These are phyloP conservation scores for Aelia acuminata DNA, from an alignment of 2,888 invertebrate species.

Conservation along the genomic window DNA sequence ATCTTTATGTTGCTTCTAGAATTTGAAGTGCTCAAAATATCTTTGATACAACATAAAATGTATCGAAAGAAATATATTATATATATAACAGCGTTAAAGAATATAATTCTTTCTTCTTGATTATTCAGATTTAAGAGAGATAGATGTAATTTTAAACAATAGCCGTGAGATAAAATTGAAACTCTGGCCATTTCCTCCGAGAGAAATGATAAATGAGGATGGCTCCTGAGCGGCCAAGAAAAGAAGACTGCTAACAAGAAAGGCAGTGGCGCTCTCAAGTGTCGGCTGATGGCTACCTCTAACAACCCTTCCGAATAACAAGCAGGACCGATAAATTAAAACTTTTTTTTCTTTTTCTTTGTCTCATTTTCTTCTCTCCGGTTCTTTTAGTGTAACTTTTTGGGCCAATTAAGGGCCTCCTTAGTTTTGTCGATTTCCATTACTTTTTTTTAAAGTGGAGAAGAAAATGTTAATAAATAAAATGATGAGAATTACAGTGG, in stretches of 20 bases:
- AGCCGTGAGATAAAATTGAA: not conserved
- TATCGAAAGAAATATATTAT: no score
- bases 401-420: slow-evolving; percentile 36
- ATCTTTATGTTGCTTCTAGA: no score
- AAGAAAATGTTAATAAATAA: not conserved
- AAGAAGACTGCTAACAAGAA: slow-evolving; percentile 44
- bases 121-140: not conserved
- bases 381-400: slow-evolving; percentile 10
- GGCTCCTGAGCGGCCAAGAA: slow-evolving; percentile 1
- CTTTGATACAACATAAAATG: no score
- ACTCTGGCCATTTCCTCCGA: not conserved
- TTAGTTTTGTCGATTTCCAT: slow-evolving; percentile 38
- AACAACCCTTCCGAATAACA: slow-evolving; percentile 51
- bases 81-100: no score
- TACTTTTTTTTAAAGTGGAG: not conserved
- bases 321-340: slow-evolving; percentile 47
- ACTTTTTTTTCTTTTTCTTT: slow-evolving; percentile 46
- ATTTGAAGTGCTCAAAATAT: no score
- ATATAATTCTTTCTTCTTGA: no score
- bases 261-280: slow-evolving; percentile 44
- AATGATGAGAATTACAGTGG: not conserved
- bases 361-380: slow-evolving; percentile 42
- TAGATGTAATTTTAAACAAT: not conserved
- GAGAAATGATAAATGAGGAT: slow-evolving; percentile 42
- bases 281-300: slow-evolving; percentile 50